These are phyloP conservation scores for Echeneis naucrates DNA, from an alignment of 2,797 vertebrate genomes.

Conservation along the genomic window DNA sequence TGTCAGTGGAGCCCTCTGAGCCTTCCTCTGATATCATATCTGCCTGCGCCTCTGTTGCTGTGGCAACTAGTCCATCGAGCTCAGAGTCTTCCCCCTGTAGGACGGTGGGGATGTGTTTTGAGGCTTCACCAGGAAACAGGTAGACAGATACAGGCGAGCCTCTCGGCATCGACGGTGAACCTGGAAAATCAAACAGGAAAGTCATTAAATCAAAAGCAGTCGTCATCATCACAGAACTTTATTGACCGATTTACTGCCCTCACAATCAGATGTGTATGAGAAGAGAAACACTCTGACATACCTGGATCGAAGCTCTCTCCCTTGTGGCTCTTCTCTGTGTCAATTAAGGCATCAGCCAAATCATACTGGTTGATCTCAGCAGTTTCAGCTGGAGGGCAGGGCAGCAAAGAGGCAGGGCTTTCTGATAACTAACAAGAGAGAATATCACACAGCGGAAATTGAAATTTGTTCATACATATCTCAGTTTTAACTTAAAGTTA, in stretches of 20 bases:
- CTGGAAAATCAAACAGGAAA: constrained; percentile 48
- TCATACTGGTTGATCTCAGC: constrained; percentile 95
- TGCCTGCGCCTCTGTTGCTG: constrained; percentile 78
- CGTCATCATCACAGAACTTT: not conserved
- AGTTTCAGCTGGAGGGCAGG: constrained; percentile 89
- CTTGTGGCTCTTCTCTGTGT: constrained; percentile 87
- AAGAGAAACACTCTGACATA: constrained; percentile 35
- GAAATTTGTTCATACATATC: not conserved
- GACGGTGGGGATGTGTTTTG: constrained; percentile 62
- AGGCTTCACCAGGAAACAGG: constrained; percentile 90
- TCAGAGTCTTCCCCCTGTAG: constrained; percentile 73
- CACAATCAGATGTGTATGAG: not conserved
- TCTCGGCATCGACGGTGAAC: constrained; percentile 78
- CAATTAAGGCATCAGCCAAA: constrained; percentile 92
- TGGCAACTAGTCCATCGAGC: constrained; percentile 72
- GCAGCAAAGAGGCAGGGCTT: constrained; percentile 84
- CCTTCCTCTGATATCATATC: constrained; percentile 84
- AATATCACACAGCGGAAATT: constrained; percentile 17
- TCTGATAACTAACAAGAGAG: constrained; percentile 81
- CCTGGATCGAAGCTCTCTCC: constrained; percentile 78
- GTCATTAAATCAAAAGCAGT: not conserved
- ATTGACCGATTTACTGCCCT: not conserved
- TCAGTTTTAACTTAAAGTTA: not conserved
- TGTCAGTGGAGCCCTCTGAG: constrained; percentile 88
- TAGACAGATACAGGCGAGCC: constrained; percentile 91